phyloP scores from a whole-genome alignment of 2,888 invertebrate species.

The Noctuana brunneofusca region DNA sequence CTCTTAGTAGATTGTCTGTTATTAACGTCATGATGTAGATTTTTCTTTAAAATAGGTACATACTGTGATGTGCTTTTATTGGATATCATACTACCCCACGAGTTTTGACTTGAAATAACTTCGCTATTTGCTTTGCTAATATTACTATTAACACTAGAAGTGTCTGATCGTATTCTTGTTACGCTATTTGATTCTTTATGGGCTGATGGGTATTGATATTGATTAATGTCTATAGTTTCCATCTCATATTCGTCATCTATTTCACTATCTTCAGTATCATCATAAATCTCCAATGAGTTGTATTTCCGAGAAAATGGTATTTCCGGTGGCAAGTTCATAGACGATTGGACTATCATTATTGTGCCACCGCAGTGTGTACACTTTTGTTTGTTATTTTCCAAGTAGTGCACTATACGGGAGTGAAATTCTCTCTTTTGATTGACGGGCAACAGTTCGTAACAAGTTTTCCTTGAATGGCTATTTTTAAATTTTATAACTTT shows the following conservation, averaged over 20 bases:
- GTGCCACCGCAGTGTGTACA: conserved; percentile 78
- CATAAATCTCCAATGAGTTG: conserved; percentile 17
- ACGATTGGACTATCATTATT: conserved; percentile 63
- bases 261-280: conserved; percentile 22
- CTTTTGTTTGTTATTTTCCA: conserved; percentile 75
- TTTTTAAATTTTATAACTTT: conserved; percentile 82
- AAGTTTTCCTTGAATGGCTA: conserved; percentile 72
- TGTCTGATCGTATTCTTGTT: conserved; percentile 40
- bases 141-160: conserved; percentile 20
- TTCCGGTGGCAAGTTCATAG: conserved; percentile 43
- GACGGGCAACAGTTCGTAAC: conserved; percentile 79
- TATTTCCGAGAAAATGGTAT: conserved; percentile 26
- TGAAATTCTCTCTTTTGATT: conserved; percentile 83
- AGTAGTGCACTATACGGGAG: conserved; percentile 71
- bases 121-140: conserved; percentile 36
- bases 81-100: conserved; percentile 33
- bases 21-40: conserved; percentile 38
- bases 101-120: conserved; percentile 30
- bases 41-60: conserved; percentile 59
- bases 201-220: conserved; percentile 10
- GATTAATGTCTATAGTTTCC: conserved; percentile 22
- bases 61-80: conserved; percentile 42
- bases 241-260: conserved; percentile 34
- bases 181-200: conserved; percentile 28
- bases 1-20: conserved; percentile 53